Evolutionary conservation across 2,113 vertebrate genomes (phyloP), one percentile per base, ranked within the genome.

Genomic region (Coturnix japonica): DNA sequence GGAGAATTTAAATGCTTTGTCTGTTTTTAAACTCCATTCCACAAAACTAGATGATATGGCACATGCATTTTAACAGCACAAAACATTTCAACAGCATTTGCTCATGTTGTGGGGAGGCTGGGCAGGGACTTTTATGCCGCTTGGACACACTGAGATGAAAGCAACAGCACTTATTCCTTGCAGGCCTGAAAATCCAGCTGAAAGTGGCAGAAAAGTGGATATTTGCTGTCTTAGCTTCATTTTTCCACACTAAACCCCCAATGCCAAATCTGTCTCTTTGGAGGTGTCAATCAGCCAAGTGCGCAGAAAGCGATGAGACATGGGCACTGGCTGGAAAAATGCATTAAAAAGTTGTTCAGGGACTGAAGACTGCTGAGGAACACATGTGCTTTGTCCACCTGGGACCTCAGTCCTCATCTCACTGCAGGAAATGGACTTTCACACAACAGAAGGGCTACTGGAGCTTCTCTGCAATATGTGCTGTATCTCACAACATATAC

Each of bases 331-430:
- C 43, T 67, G 51, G 56, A 87, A 87, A 92, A 91, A 81, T 28
- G 70, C 33, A 35, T 82, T 89, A 35, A 56, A 30, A 64, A 70
- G 37, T 23, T 85, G 80, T 87, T 91, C 80, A 81, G 90, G 87
- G 56, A 65, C 35, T 81, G 56, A 91, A 92, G 71, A 39, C 44
- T 80, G 41, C 60, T 71, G 53, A 85, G 83, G 60, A 77, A 43
- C 12, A 78, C 78, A 64, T 26, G 51, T 2, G 1, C 13, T 59
- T 26, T 22, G 19, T 82, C 51, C 79, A 56, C 72, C 71, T 89
- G 75, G 78, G 56, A 80, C 31, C 43, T 11, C 0, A 3, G 47
- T 85, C 31, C 64, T 79, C 18, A 30, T 75, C 18, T 64, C 1
- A 2, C 46, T 46, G 3, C 1, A 5, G 18, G 16, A 49, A 71